phyloP scores from a whole-genome alignment of 2,797 vertebrate species.

The Squalus acanthias region DNA sequence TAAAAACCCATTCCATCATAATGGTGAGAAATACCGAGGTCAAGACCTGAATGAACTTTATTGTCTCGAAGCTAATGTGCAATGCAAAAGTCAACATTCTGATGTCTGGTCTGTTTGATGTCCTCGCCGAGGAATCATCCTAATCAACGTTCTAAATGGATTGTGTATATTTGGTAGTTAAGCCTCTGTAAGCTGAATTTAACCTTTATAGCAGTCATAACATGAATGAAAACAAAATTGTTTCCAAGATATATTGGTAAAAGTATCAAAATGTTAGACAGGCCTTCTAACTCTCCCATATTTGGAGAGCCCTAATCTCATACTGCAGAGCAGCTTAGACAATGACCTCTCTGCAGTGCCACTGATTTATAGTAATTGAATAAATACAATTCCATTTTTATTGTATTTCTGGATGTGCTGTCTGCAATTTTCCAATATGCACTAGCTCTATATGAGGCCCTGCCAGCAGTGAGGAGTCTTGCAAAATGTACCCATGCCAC shows the following conservation, averaged over 20 bases:
- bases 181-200: background rate
- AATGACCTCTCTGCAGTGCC: background rate
- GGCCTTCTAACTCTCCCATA: background rate
- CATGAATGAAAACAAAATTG: background rate
- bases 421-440: background rate
- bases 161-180: background rate
- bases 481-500: background rate
- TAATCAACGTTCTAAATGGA: background rate
- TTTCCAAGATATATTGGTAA: background rate
- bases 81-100: background rate
- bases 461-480: background rate
- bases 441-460: background rate
- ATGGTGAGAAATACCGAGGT: background rate
- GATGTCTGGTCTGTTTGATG: background rate
- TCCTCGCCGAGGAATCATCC: background rate
- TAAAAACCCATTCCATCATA: background rate
- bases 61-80: background rate
- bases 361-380: background rate
- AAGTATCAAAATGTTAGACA: background rate
- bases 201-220: background rate
- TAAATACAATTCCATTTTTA: background rate
- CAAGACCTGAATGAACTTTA: background rate
- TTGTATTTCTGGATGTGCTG: background rate
- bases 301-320: background rate
- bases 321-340: background rate